Evolutionary conservation across 2,888 invertebrate genomes (phyloP).

Genomic region (Ctenicera cuprea): DNA sequence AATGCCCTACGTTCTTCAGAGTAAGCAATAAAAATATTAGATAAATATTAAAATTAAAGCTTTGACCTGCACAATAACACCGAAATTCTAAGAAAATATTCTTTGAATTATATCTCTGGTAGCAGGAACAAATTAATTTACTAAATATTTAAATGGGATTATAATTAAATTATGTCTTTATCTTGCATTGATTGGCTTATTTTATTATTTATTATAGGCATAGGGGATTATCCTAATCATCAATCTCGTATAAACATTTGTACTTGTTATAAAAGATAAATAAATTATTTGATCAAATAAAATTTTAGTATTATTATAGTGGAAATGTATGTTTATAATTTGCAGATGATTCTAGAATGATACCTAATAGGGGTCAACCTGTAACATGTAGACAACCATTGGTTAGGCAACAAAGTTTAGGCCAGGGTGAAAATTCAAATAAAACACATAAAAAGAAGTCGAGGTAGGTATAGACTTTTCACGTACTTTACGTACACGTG

Average conservation of each 20-base stretch:
- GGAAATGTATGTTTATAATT: background rate
- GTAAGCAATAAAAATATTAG: conserved; percentile 39
- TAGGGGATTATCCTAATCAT: too few species aligned
- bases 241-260: too few species aligned
- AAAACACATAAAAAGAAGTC: conserved; percentile 64
- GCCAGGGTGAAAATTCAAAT: conserved; percentile 57
- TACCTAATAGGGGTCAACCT: conserved; percentile 66
- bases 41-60: background rate
- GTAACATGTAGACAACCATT: conserved; percentile 64
- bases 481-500: too few species aligned
- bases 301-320: too few species aligned
- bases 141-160: too few species aligned
- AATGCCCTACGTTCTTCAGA: conserved; percentile 65
- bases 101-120: too few species aligned
- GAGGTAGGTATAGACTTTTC: conserved; percentile 59
- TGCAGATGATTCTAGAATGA: conserved; percentile 65
- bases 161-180: too few species aligned
- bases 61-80: background rate
- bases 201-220: too few species aligned
- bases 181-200: too few species aligned
- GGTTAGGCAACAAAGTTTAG: conserved; percentile 56
- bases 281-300: too few species aligned
- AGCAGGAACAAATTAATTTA: too few species aligned
- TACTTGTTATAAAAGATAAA: background rate
- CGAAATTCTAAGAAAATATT: too few species aligned